Evolutionary conservation across 2,888 invertebrate species (phyloP).

Genomic region (Salticus scenicus): DNA sequence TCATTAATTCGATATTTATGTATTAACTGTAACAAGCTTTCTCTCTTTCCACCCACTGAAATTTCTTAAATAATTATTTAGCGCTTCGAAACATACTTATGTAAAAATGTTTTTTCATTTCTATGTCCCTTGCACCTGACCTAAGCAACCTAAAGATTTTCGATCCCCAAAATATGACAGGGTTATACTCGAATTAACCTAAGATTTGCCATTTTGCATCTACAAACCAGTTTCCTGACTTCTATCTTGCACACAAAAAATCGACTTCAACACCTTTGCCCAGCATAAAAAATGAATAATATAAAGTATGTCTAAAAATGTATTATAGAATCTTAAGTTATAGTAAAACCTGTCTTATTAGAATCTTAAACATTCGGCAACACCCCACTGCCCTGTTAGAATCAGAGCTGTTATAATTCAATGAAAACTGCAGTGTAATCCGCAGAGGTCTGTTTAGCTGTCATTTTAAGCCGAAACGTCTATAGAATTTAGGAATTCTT

Average conservation of each 20-base stretch:
- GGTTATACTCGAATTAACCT: too few species aligned
- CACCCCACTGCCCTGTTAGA: neutral
- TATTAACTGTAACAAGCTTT: too few species aligned
- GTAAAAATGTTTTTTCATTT: too few species aligned
- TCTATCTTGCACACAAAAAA: neutral
- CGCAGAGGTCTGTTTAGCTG: neutral
- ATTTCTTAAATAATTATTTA: too few species aligned
- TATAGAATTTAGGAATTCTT: neutral
- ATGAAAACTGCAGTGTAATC: neutral
- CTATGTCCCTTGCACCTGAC: too few species aligned
- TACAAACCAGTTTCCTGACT: neutral
- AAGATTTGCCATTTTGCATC: too few species aligned
- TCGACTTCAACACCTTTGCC: neutral
- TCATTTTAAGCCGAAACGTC: slow-evolving; percentile 12
- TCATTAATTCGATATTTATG: too few species aligned
- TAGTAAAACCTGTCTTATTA: neutral
- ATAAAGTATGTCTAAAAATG: neutral
- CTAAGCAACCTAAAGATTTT: too few species aligned
- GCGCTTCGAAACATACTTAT: too few species aligned
- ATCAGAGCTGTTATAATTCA: neutral
- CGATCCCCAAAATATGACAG: too few species aligned
- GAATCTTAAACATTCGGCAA: neutral
- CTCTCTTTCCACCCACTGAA: too few species aligned
- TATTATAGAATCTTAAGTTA: neutral
- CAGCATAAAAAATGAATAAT: neutral